Base-by-base conservation (phyloP, 92 coral and sea anemone genomes). In the Heteractis magnifica region DNA sequence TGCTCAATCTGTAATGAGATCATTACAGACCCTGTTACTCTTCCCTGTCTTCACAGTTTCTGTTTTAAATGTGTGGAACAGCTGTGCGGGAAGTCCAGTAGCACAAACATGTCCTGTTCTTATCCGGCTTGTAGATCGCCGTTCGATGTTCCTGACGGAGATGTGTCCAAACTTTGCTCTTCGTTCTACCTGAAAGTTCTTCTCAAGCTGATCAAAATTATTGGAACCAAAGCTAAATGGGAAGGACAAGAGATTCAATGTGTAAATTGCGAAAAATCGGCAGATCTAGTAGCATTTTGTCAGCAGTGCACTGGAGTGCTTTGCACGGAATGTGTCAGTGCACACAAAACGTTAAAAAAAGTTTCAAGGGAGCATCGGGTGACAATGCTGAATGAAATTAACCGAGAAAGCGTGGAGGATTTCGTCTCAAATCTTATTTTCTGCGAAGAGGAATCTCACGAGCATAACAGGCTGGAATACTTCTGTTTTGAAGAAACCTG, bases 301-400 rank as follows among this genome's bases (percentile, higher is more conserved):
- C 81, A 41, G 55, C 55, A 44, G 41, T 78, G 72, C 26, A 3
- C 4, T 4, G 65, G 72, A 26, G 49, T 78, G 49, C 13, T 78
- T 78, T 78, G 81, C 26, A 26, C 49, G 20, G 81, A 56, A 56
- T 78, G 81, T 10, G 52, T 59, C 64, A 78, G 26, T 65, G 81
- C 72, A n/a, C 81, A 78, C 72, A 26, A 78, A 26, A 13, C 16
- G 21, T 56, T 59, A 55, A 56, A 56, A 48, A 21, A 3, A 11
- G 15, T 59, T 26, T 11, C 12, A 1, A 49, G 56, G 19, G 49
- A 77, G 18, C 81, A 78, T 56, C 12, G 21, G 12, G 20, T 50
- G 4, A 58, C 0, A 16, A 75, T 75, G 78, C 51, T 75, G 21
- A 11, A 14, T 49, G 78, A 75, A 8, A 44, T 75, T 18, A 75